Conservation (phyloP, 2,888 invertebrate genomes). For the Tribolium freemani region DNA sequence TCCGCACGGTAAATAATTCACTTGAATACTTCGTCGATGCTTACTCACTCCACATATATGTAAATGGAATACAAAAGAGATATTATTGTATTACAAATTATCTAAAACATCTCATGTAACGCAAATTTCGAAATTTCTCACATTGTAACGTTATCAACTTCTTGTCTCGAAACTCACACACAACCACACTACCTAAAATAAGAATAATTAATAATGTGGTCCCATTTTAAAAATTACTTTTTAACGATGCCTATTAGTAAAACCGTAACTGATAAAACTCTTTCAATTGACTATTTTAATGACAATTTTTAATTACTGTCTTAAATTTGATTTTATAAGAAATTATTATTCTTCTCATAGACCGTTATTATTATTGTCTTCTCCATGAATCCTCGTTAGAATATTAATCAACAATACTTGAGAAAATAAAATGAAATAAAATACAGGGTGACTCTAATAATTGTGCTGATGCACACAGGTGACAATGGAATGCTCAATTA, state of each 20-base stretch:
- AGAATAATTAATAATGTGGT: too few relatives aligned
- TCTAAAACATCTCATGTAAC: constrained; percentile 5
- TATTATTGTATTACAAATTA: constrained; percentile 34
- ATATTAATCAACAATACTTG: not conserved
- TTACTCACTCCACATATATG: constrained; percentile 29
- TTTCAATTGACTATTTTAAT: too few relatives aligned
- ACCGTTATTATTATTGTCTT: not conserved
- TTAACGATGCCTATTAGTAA: too few relatives aligned
- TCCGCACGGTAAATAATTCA: constrained; percentile 4
- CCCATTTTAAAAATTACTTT: too few relatives aligned
- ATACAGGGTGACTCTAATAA: too few relatives aligned
- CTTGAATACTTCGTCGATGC: constrained; percentile 27
- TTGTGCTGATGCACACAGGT: too few relatives aligned
- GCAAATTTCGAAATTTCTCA: not conserved
- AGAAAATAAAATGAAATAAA: not conserved
- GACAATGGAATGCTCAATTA: too few relatives aligned
- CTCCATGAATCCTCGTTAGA: too few relatives aligned
- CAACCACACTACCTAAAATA: not conserved
- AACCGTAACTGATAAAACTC: too few relatives aligned
- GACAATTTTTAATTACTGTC: too few relatives aligned
- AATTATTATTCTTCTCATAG: not conserved
- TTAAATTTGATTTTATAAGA: not conserved
- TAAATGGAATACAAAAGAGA: constrained; percentile 37
- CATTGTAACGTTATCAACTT: not conserved
- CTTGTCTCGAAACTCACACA: not conserved